Evolutionary conservation across 2,797 vertebrate species (phyloP).

Genomic region (Phataginus tetradactyla): DNA sequence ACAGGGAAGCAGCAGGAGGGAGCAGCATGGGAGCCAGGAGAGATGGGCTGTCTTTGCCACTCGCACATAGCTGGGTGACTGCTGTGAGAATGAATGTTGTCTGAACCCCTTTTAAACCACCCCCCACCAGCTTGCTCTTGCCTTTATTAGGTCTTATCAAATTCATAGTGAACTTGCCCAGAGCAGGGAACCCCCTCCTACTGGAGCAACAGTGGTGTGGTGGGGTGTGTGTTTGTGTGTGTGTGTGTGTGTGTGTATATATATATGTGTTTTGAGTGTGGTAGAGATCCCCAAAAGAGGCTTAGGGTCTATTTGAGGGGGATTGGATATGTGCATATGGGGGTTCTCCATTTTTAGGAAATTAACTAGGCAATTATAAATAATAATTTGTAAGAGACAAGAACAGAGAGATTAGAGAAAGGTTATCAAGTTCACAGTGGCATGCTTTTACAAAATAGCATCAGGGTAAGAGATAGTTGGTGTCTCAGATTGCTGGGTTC

Average conservation of each 20-base stretch:
- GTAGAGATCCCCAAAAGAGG: background rate
- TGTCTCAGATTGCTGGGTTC: constrained; percentile 1
- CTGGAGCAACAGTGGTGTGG: too few relatives aligned
- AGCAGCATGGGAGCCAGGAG: too few relatives aligned
- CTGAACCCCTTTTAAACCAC: too few relatives aligned
- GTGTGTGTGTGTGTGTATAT: background rate
- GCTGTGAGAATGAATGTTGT: too few relatives aligned
- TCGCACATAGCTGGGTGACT: too few relatives aligned
- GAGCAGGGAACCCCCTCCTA: too few relatives aligned
- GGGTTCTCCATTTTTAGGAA: constrained; percentile 24
- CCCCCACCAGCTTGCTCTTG: too few relatives aligned
- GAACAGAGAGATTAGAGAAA: constrained; percentile 66
- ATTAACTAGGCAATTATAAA: constrained; percentile 34
- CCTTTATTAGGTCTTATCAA: too few relatives aligned
- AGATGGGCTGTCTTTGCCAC: too few relatives aligned
- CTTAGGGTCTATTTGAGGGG: background rate
- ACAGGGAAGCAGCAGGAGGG: too few relatives aligned
- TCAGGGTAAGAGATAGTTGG: background rate
- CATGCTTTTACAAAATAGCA: constrained; percentile 50
- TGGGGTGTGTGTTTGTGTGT: too few relatives aligned
- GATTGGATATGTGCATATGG: background rate
- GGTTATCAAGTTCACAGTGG: constrained; percentile 59
- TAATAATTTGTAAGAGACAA: constrained; percentile 70
- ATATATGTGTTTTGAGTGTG: background rate
- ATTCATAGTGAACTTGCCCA: too few relatives aligned